phyloP scores from a whole-genome alignment of 1,140 invertebrate genomes.

The Grapholita molesta region DNA sequence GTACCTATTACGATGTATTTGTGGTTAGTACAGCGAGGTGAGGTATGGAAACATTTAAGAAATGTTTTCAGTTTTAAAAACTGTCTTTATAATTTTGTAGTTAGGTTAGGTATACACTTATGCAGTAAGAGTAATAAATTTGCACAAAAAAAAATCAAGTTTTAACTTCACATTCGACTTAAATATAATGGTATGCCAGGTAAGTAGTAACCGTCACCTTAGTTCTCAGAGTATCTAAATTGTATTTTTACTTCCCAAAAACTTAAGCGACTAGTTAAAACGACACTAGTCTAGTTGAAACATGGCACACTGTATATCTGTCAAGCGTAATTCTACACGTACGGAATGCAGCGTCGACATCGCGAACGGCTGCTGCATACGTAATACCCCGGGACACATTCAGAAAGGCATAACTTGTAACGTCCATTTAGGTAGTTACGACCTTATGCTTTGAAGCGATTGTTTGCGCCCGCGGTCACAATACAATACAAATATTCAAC shows the following conservation, averaged over 20 bases:
- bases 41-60: no score
- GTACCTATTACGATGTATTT: no score
- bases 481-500: constrained; percentile 15
- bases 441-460: background rate
- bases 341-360: constrained; percentile 19
- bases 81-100: no score
- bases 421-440: background rate
- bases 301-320: constrained; percentile 30
- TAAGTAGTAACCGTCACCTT: background rate
- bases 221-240: background rate
- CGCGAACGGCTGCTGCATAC: background rate
- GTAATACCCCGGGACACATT: background rate
- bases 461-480: background rate
- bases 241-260: background rate
- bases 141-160: no score
- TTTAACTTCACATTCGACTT: no score
- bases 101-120: no score
- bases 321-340: constrained; percentile 45
- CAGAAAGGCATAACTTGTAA: background rate
- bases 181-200: no score
- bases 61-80: no score
- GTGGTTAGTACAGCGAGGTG: no score
- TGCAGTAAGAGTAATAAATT: no score
- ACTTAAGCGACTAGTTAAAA: background rate
- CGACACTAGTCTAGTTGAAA: background rate